These are phyloP conservation scores for Philhelius pedissequus DNA, from an alignment of 2,888 invertebrate genomes.

Conservation along the genomic window DNA sequence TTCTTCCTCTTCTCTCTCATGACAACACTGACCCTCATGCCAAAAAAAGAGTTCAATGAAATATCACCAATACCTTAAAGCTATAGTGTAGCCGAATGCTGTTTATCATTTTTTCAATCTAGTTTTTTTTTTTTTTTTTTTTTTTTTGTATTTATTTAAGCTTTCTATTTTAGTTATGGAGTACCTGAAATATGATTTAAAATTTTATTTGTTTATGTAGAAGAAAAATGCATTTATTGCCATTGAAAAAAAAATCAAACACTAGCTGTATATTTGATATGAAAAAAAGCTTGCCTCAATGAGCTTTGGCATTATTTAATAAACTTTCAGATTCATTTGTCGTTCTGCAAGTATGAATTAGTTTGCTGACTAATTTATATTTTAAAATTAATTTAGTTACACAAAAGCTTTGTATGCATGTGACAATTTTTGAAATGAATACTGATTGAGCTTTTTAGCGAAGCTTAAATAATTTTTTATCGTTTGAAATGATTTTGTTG, in stretches of 20 bases:
- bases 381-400: neutral
- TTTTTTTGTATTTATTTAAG: slow-evolving; percentile 73
- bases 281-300: neutral
- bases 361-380: neutral
- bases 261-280: neutral
- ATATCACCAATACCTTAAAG: neutral
- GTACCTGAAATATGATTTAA: slow-evolving; percentile 79
- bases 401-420: neutral
- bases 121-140: slow-evolving; percentile 63
- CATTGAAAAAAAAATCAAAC: neutral
- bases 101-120: neutral
- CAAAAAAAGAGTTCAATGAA: slow-evolving; percentile 5
- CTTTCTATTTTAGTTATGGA: slow-evolving; percentile 78
- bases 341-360: neutral
- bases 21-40: neutral
- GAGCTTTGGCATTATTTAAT: neutral
- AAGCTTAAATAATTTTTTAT: neutral
- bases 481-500: neutral
- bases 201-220: slow-evolving; percentile 26
- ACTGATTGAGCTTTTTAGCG: neutral
- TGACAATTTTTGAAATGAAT: neutral
- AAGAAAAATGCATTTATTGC: slow-evolving; percentile 32
- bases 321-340: neutral
- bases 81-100: neutral
- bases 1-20: neutral